These are phyloP conservation scores for Lasaia peninsularis DNA, from an alignment of 1,140 invertebrate genomes.

Conservation along the genomic window DNA sequence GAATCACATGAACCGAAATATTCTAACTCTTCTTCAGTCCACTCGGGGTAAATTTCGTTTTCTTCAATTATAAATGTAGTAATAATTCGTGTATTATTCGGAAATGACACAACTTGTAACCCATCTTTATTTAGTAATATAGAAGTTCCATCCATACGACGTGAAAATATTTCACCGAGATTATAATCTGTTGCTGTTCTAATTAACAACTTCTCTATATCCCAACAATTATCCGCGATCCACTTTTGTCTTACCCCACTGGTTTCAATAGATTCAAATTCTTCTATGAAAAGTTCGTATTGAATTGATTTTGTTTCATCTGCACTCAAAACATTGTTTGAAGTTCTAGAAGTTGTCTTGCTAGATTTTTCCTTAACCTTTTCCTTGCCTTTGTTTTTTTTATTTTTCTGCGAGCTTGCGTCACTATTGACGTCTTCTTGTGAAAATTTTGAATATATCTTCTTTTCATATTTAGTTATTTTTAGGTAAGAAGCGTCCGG, in stretches of 20 bases:
- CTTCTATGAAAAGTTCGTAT: constrained; percentile 51
- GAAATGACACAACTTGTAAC: constrained; percentile 62
- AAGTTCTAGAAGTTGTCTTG: constrained; percentile 43
- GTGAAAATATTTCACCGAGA: constrained; percentile 74
- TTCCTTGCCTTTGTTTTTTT: constrained; percentile 42
- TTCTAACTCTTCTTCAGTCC: constrained; percentile 51
- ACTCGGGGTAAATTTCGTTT: constrained; percentile 58
- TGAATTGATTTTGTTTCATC: constrained; percentile 33
- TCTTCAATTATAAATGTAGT: constrained; percentile 65
- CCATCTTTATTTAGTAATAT: constrained; percentile 74
- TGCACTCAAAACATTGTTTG: constrained; percentile 33
- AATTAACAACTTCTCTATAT: constrained; percentile 71
- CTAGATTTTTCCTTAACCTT: constrained; percentile 41
- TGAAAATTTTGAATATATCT: constrained; percentile 24
- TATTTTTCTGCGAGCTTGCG: constrained; percentile 44
- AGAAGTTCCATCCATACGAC: constrained; percentile 76
- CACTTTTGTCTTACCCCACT: constrained; percentile 52
- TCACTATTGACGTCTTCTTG: constrained; percentile 31
- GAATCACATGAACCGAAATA: constrained; percentile 38
- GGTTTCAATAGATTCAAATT: constrained; percentile 54
- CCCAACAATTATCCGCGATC: constrained; percentile 31
- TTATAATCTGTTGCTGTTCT: constrained; percentile 74
- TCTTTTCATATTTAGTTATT: constrained; percentile 51
- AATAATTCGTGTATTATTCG: constrained; percentile 75
- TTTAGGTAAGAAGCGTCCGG: constrained; percentile 54